Conservation (phyloP, 2,797 vertebrate species). For the Clamator glandarius region DNA sequence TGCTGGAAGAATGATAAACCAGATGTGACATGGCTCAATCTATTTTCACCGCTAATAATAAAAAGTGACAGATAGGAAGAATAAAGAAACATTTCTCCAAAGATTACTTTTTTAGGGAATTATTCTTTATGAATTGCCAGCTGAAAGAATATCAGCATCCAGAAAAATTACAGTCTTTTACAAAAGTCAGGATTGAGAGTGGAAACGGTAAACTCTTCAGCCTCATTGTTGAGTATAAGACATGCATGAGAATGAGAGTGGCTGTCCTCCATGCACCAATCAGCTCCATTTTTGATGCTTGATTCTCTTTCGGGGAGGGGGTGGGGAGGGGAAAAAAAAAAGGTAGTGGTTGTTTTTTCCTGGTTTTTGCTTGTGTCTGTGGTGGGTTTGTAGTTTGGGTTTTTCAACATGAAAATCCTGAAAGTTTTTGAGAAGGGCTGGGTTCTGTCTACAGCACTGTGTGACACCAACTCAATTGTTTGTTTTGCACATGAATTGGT, state of each 20-base stretch:
- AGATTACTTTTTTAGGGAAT: constrained; percentile 23
- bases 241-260: accelerated
- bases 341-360: not conserved
- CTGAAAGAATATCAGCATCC: constrained; percentile 21
- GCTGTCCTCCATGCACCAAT: not conserved
- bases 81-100: constrained; percentile 34
- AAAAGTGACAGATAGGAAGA: not conserved
- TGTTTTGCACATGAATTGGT: not conserved
- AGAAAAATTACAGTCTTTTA: constrained; percentile 10
- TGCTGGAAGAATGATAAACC: constrained; percentile 6
- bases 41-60: constrained; percentile 32
- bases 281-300: not conserved
- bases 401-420: not conserved
- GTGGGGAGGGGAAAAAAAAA: not conserved
- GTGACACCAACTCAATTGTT: not conserved
- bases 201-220: not conserved
- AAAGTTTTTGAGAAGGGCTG: not conserved
- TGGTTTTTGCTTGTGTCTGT: not conserved
- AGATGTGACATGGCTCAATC: constrained; percentile 29
- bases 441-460: not conserved
- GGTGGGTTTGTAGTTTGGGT: not conserved
- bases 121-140: constrained; percentile 27
- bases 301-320: not conserved
- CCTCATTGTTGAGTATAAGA: not conserved
- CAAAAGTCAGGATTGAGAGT: constrained; percentile 19